Evolutionary conservation across 2,888 invertebrate genomes (phyloP), one percentile per base, ranked within the genome.

Genomic region (Bhutanitis thaidina): DNA sequence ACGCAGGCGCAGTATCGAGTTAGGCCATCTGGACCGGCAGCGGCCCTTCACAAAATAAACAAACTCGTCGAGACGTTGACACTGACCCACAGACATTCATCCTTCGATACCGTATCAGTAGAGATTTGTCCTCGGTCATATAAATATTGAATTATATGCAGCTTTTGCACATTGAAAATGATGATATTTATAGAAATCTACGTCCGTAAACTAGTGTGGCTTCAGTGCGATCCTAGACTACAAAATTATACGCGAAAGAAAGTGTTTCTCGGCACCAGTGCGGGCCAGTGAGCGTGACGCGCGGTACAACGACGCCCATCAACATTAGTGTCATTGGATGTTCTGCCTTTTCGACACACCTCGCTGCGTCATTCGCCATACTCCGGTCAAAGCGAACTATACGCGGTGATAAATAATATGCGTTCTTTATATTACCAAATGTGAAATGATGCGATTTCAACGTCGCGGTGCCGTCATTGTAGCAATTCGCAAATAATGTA

Each of bases 181-280:
- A 34, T 49, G 43, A 1, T 27, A 27, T 35, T 25, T 10, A 12
- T 7, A 9, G 34, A 25, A 14, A 20, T 13, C 8, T 36, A 36
- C 14, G 12, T 37, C 30, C 35, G 27, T 14, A 36, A 48, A 44
- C 20, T 34, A 10, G 29, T 44, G 48, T 41, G 52, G 44, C 20
- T 41, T 45, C 36, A 30, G 10, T 40, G 45, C 41, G 16, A 51
- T 47, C 32, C 38, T 25, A 43, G 48, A 71, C 71, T 61, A 77
- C 74, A 77, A 73, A 78, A 74, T 80, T 71, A 77, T 73, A 75
- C 79, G 76, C 73, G 78, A 78, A 86, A 83, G 86, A 86, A 88
- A 88, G 86, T 87, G 83, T 69, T 72, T 65, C 69, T 69, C 69
- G 69, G 64, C 32, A 36, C 15, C 44, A 29, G 51, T 62, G 68